Conservation (phyloP, 2,113 vertebrate species). For the Daphoenositta chrysoptera region DNA sequence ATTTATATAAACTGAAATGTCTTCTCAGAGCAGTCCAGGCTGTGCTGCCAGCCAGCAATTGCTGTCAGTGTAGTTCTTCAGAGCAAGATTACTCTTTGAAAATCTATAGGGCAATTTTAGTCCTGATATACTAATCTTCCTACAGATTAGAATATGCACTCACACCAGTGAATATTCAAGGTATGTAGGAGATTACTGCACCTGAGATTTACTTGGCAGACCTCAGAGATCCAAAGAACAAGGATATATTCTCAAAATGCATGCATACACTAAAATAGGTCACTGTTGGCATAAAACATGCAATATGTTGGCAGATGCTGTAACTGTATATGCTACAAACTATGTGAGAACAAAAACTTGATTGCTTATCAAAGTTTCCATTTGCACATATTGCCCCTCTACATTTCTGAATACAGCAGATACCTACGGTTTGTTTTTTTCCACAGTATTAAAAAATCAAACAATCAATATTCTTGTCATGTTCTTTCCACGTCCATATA, state of each 20-base stretch:
- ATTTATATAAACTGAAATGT: background rate
- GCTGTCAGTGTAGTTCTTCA: background rate
- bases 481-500: background rate
- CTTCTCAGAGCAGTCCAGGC: background rate
- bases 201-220: conserved; percentile 25
- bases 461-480: background rate
- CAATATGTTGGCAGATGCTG: background rate
- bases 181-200: background rate
- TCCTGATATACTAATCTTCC: background rate
- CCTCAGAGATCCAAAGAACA: background rate
- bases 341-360: background rate
- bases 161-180: background rate
- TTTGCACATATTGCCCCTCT: background rate
- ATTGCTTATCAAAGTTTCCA: background rate
- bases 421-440: accelerated
- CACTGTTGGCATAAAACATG: background rate
- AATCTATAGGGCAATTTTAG: background rate
- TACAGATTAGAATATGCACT: background rate
- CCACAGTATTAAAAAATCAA: background rate
- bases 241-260: background rate
- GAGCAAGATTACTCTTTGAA: background rate
- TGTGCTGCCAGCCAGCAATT: background rate
- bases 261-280: background rate
- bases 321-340: background rate
- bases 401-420: background rate